Percentiles rank a stretch among this genome's conserved stretches.
Conservation (phyloP, 2,888 invertebrate genomes). For the Ophion obscuratus region DNA sequence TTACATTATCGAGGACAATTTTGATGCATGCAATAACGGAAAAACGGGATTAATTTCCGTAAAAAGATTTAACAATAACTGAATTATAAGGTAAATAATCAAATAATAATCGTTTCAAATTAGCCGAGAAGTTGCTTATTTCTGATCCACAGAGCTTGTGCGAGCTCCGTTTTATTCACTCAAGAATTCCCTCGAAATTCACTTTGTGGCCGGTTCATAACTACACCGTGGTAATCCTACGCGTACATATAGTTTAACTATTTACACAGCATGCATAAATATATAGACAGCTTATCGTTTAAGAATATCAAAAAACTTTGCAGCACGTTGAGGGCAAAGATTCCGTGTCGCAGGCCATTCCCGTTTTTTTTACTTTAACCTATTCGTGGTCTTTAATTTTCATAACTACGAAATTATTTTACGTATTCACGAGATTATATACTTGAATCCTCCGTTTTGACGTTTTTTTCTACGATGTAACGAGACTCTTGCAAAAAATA, state of each 20-base stretch:
- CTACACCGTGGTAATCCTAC: conserved; percentile 53
- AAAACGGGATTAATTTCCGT: background rate
- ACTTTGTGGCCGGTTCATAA: conserved; percentile 45
- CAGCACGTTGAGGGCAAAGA: conserved; percentile 16
- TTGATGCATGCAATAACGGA: background rate
- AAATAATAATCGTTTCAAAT: background rate
- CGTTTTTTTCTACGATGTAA: no score
- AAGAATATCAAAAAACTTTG: conserved; percentile 73
- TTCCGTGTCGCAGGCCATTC: conserved; percentile 51
- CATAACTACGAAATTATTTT: conserved; percentile 42
- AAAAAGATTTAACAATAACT: background rate
- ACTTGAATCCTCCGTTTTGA: no score
- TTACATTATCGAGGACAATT: no score
- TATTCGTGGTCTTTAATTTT: conserved; percentile 29
- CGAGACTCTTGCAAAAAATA: no score
- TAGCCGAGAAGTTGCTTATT: background rate
- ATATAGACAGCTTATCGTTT: conserved; percentile 74
- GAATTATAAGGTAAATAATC: background rate
- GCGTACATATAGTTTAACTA: conserved; percentile 70
- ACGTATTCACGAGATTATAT: conserved; percentile 3
- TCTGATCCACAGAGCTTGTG: background rate
- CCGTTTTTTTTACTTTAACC: conserved; percentile 5
- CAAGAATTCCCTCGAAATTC: conserved; percentile 6
- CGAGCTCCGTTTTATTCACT: background rate
- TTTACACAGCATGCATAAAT: conserved; percentile 73